Percentiles rank a stretch among this genome's conserved stretches.
phyloP scores from a whole-genome alignment of 1,140 invertebrate genomes.

The Drosophila prosaltans region DNA sequence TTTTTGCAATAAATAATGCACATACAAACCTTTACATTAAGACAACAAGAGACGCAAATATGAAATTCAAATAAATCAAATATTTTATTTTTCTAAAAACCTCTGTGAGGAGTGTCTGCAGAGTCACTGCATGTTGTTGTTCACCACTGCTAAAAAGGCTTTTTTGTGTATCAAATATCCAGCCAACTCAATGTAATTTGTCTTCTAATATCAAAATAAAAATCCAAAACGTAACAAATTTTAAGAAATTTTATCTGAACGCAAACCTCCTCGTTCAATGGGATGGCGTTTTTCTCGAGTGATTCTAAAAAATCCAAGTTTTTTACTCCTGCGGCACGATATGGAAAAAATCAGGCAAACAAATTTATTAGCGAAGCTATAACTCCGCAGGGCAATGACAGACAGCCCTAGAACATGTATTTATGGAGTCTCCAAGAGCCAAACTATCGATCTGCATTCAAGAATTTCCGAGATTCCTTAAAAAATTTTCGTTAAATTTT shows the following conservation, averaged over 20 bases:
- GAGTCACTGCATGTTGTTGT: conserved; percentile 10
- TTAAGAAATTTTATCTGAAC: neutral
- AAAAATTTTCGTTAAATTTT: neutral
- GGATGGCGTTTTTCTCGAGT: too few relatives aligned
- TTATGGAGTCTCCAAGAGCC: too few relatives aligned
- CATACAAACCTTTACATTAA: conserved; percentile 7
- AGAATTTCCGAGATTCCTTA: neutral
- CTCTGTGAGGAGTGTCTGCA: neutral
- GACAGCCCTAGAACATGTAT: too few relatives aligned
- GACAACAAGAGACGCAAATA: neutral
- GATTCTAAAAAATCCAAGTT: too few relatives aligned
- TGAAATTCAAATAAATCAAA: conserved; percentile 2
- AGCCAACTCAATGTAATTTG: conserved; percentile 21
- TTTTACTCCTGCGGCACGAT: neutral
- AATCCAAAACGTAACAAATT: neutral
- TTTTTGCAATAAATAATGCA: conserved; percentile 4
- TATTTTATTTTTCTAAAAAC: conserved; percentile 7
- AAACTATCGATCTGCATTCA: neutral
- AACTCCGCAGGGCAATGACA: neutral
- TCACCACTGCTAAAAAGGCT: conserved; percentile 16
- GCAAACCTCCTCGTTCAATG: neutral
- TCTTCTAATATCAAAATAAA: conserved; percentile 25
- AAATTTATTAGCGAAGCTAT: neutral
- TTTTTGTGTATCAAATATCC: conserved; percentile 17
- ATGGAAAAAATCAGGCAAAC: neutral